Base-by-base conservation (phyloP, 2,113 vertebrate genomes). In the Pteruthius melanotis region DNA sequence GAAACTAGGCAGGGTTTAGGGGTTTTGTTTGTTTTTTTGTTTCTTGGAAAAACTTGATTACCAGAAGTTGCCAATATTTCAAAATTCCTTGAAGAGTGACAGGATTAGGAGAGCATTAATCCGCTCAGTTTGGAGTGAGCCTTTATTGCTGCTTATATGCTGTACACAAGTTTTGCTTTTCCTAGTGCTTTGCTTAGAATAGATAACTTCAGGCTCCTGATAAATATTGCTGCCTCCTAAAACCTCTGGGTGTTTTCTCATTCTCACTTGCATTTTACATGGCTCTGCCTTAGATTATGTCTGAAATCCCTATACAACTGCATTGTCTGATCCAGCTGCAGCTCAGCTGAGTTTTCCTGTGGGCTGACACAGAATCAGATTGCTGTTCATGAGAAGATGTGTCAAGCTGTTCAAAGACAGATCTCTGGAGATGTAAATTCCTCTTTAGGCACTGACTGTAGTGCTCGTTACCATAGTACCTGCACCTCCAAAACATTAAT, bases 361-460 rank as follows among this genome's bases (percentile, higher is more conserved):
- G 54, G 70, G 82, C 79, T 90, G 89, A 63, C 70, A 88, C 84
- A 74, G 70, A 85, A 86, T 72, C 84, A 86, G 68, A 70, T 60
- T 93, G 79, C 76, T 88, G 71, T 13, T 92, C 54, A 22, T 60
- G 85, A 96, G 50, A 85, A 96, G 79, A 93, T 86, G 85, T 95
- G 93, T 83, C 90, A 88, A 83, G 88, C 72, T 96, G 85, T 53
- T 95, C 90, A 86, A 90, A 93, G 85, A 47, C 71, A 83, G 52
- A 60, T 83, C 71, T 81, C 92, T 37, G 35, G 78, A 0, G 1
- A 85, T 40, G 83, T 56, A 70, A 84, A 93, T 92, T 90, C 76
- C 65, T 95, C 85, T 92, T 93, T 86, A 88, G 93, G 60, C 60
- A 60, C 68, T 56, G 83, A 45, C 87, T 93, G 68, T 44, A 70